Conservation (phyloP, 1,140 invertebrate species). For the Rhizoglyphus robini region DNA sequence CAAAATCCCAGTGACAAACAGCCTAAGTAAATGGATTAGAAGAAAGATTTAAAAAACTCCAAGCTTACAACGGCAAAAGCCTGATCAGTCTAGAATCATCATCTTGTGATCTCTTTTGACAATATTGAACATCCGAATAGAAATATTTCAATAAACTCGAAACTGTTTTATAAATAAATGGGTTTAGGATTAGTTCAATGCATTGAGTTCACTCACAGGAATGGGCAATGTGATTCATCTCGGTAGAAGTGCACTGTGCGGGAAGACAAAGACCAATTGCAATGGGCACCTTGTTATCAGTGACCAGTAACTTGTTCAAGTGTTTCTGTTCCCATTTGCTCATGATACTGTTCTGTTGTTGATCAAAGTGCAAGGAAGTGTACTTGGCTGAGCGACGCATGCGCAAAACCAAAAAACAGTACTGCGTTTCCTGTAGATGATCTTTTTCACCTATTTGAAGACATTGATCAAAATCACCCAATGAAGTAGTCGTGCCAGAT, state of each 20-base stretch:
- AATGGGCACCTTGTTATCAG: background rate
- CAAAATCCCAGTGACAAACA: background rate
- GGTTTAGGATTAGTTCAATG: background rate
- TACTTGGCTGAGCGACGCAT: background rate
- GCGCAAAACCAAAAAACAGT: background rate
- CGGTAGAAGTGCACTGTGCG: background rate
- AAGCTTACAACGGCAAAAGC: background rate
- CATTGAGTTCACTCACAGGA: background rate
- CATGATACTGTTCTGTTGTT: background rate
- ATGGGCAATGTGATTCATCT: background rate
- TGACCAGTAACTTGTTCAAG: background rate
- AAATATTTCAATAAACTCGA: background rate
- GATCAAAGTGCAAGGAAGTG: background rate
- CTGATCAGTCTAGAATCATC: background rate
- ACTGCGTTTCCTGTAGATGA: background rate
- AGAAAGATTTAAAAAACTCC: background rate
- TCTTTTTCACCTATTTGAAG: background rate
- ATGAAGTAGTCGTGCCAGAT: background rate
- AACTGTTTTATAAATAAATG: background rate
- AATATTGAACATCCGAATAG: background rate
- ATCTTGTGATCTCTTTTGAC: background rate
- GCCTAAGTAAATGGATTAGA: background rate
- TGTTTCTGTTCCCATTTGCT: background rate
- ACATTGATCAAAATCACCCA: conserved; percentile 6
- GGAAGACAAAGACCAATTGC: background rate